Percentiles rank a stretch among this genome's conserved stretches.
Evolutionary conservation across 2,113 vertebrate species (phyloP).

Genomic region (Raja brachyura): DNA sequence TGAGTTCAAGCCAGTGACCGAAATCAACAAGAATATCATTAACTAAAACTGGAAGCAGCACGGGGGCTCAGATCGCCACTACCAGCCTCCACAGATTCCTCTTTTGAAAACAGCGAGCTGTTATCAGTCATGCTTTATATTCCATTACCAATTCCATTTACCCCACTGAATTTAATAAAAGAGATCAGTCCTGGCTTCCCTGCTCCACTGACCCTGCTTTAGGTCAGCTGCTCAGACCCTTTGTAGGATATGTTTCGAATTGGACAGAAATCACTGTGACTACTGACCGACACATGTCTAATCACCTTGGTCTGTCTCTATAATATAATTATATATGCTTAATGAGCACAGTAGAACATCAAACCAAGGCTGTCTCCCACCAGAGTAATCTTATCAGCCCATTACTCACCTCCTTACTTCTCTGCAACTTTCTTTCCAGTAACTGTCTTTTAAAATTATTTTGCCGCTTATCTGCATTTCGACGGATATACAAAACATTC

Average conservation of each 20-base stretch:
- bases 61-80: not conserved
- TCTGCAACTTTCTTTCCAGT: too few relatives aligned
- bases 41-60: not conserved
- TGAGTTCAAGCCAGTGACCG: not conserved
- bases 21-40: not conserved
- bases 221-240: not conserved
- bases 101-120: not conserved
- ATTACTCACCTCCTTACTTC: too few relatives aligned
- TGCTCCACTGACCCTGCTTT: not conserved
- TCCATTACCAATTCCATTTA: conserved; percentile 2
- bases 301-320: not conserved
- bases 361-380: not conserved
- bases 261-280: not conserved
- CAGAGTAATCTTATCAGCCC: too few relatives aligned
- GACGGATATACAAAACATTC: too few relatives aligned
- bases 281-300: not conserved
- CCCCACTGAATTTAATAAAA: not conserved
- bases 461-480: too few relatives aligned
- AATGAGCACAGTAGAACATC: not conserved
- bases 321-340: not conserved
- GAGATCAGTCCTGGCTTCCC: not conserved
- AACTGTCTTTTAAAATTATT: too few relatives aligned
- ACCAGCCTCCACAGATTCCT: not conserved
- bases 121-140: not conserved
- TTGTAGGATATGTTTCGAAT: not conserved